Conservation (phyloP, 1,140 invertebrate species). For the Pemphigus obesinymphae region DNA sequence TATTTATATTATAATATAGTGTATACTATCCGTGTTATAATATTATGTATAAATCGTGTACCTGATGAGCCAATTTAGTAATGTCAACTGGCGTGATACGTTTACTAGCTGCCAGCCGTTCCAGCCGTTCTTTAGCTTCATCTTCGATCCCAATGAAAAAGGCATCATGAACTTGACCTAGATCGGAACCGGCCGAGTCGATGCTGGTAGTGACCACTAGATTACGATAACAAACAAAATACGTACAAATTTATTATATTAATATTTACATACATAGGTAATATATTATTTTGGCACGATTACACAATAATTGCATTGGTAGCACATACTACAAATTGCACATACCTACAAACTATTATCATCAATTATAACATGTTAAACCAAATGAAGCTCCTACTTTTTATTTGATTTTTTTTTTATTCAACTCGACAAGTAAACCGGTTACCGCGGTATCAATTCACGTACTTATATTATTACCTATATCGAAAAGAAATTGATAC, state of each 20-base stretch:
- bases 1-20: too few relatives aligned
- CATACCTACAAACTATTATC: too few relatives aligned
- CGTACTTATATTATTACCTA: too few relatives aligned
- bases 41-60: constrained; percentile 50
- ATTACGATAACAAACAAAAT: not conserved
- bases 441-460: not conserved
- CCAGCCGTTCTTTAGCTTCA: constrained; percentile 80
- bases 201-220: constrained; percentile 62
- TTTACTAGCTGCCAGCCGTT: constrained; percentile 82
- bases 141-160: constrained; percentile 96
- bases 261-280: too few relatives aligned
- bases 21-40: not conserved
- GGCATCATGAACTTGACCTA: constrained; percentile 82
- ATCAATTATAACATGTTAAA: too few relatives aligned
- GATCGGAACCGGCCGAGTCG: constrained; percentile 69
- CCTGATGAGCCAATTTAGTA: constrained; percentile 86
- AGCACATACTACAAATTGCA: too few relatives aligned
- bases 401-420: too few relatives aligned
- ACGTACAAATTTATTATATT: too few relatives aligned
- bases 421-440: not conserved
- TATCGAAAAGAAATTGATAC: constrained; percentile 5
- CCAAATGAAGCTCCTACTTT: too few relatives aligned
- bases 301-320: too few relatives aligned
- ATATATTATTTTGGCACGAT: too few relatives aligned
- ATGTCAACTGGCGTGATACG: constrained; percentile 91